These are phyloP conservation scores for Rhinophrynus dorsalis DNA, from an alignment of 2,797 vertebrate species.

Conservation along the genomic window DNA sequence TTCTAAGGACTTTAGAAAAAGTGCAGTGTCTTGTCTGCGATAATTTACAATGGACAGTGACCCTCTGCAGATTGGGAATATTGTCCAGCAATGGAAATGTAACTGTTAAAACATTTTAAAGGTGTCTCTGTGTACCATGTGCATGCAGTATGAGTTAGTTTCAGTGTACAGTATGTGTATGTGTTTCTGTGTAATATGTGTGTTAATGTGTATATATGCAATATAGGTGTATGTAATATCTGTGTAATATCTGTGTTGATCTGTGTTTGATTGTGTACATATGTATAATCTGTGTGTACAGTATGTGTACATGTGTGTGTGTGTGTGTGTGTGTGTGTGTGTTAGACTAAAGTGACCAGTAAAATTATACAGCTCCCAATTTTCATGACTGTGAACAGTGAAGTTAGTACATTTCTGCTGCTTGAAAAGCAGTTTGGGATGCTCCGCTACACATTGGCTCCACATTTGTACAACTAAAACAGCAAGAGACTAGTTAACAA, in stretches of 20 bases:
- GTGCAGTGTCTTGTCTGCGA: no score
- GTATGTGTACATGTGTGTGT: no score
- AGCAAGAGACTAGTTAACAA: constrained; percentile 41
- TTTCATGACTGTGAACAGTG: constrained; percentile 26
- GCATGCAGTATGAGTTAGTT: neutral
- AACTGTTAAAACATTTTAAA: no score
- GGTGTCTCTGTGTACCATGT: no score
- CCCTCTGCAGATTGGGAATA: neutral
- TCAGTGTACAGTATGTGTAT: neutral
- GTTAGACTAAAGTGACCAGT: neutral
- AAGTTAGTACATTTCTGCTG: constrained; percentile 34
- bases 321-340: neutral
- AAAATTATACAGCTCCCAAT: constrained; percentile 7
- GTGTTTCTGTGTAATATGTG: no score
- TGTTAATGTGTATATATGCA: no score
- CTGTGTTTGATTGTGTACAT: no score
- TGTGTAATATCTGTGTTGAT: no score
- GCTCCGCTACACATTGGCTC: constrained; percentile 26
- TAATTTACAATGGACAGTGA: neutral
- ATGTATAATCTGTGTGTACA: no score
- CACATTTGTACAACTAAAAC: constrained; percentile 31
- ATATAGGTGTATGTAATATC: no score
- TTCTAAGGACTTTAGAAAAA: no score
- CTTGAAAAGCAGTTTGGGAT: constrained; percentile 35
- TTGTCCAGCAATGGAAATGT: no score